Conservation (phyloP, 2,888 invertebrate species). For the Pristionchus fissidentatus region DNA sequence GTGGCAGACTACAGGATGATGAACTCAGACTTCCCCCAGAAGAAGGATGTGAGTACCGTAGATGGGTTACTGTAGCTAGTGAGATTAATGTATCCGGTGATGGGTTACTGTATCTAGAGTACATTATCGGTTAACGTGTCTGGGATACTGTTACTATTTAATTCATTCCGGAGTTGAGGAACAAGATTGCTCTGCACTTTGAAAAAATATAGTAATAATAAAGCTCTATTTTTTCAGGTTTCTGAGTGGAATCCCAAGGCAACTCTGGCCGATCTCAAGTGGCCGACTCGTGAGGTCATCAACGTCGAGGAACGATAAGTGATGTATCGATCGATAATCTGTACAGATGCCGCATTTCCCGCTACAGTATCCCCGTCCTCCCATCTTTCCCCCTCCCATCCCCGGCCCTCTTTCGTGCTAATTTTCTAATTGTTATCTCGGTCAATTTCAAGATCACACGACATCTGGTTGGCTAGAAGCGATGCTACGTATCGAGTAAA, state of each 20-base stretch:
- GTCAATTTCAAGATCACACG: no score
- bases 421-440: no score
- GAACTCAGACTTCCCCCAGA: conserved; percentile 71
- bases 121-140: background rate
- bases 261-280: conserved; percentile 87
- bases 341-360: no score
- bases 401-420: no score
- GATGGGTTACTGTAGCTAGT: background rate
- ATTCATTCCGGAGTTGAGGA: no score
- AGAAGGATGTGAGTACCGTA: conserved; percentile 64
- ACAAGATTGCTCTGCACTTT: no score
- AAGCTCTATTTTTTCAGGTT: conserved; percentile 79
- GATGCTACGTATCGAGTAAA: no score
- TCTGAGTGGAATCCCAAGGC: conserved; percentile 85
- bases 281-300: conserved; percentile 93
- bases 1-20: conserved; percentile 62
- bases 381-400: background rate
- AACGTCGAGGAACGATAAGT: conserved; percentile 85
- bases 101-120: background rate
- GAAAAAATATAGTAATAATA: no score
- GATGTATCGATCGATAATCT: background rate
- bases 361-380: background rate
- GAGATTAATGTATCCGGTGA: background rate
- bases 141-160: background rate
- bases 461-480: no score